Percentiles rank a stretch among this genome's conserved stretches.
Evolutionary conservation across 2,113 vertebrate species (phyloP).

Genomic region (Oriolus oriolus): DNA sequence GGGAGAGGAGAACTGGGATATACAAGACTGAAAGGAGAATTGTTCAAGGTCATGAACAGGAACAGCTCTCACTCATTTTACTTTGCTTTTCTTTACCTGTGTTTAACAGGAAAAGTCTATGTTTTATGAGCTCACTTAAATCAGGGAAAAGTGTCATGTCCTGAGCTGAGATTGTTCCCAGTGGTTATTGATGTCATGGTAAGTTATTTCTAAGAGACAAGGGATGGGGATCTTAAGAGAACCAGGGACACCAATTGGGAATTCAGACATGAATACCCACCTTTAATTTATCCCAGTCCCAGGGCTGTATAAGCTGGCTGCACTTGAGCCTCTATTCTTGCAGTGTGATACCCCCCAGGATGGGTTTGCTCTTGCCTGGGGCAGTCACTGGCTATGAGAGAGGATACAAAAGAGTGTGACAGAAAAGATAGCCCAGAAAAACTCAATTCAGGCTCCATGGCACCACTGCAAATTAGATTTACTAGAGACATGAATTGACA

Average conservation of each 20-base stretch:
- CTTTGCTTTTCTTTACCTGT: not conserved
- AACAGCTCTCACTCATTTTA: not conserved
- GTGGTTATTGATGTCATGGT: not conserved
- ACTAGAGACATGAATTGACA: not conserved
- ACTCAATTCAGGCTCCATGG: not conserved
- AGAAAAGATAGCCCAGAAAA: not conserved
- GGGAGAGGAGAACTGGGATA: not conserved
- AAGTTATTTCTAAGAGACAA: not conserved
- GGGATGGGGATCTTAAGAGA: not conserved
- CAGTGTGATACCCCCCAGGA: not conserved
- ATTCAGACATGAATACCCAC: not conserved
- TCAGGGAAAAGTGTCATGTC: not conserved
- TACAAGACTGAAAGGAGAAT: not conserved
- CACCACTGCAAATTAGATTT: not conserved
- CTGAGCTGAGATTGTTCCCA: not conserved
- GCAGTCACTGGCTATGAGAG: not conserved
- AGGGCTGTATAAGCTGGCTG: not conserved
- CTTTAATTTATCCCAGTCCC: not conserved
- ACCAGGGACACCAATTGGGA: not conserved
- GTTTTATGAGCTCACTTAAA: not conserved
- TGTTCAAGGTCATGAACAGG: not conserved
- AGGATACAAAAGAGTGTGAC: accelerated
- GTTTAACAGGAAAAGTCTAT: not conserved
- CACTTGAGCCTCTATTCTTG: accelerated
- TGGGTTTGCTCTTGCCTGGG: not conserved